Conservation (phyloP, 2,888 invertebrate genomes). For the Heliconius sara region DNA sequence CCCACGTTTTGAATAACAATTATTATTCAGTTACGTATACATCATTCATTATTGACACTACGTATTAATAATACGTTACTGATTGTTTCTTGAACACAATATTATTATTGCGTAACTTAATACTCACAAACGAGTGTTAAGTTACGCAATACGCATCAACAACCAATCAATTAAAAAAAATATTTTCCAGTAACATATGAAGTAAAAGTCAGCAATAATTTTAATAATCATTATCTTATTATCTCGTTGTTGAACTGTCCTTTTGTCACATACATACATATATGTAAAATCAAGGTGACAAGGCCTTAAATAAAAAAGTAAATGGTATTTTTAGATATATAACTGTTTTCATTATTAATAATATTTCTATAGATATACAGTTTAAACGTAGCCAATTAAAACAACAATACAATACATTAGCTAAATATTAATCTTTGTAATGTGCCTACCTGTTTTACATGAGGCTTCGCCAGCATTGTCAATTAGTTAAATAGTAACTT, state of each 20-base stretch:
- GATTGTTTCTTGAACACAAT: neutral
- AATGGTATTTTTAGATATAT: neutral
- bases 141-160: neutral
- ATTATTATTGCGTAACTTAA: neutral
- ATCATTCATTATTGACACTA: neutral
- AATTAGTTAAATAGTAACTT: too few relatives aligned
- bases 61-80: slow-evolving; percentile 2
- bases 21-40: neutral
- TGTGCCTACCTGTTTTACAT: too few relatives aligned
- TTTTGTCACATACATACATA: neutral
- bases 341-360: neutral
- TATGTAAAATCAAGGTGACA: neutral
- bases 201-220: neutral
- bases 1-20: neutral
- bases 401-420: too few relatives aligned
- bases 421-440: too few relatives aligned
- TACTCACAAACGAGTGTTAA: neutral
- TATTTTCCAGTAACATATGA: neutral
- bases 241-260: neutral
- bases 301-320: neutral
- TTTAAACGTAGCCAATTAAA: neutral
- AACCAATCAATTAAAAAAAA: neutral
- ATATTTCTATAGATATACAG: neutral
- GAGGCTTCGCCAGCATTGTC: too few relatives aligned
- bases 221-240: neutral